A percentile compares a stretch with the other conserved stretches of the same genome.
These are phyloP conservation scores for Calameuta idolon DNA, from an alignment of 2,888 invertebrate genomes.

Conservation along the genomic window DNA sequence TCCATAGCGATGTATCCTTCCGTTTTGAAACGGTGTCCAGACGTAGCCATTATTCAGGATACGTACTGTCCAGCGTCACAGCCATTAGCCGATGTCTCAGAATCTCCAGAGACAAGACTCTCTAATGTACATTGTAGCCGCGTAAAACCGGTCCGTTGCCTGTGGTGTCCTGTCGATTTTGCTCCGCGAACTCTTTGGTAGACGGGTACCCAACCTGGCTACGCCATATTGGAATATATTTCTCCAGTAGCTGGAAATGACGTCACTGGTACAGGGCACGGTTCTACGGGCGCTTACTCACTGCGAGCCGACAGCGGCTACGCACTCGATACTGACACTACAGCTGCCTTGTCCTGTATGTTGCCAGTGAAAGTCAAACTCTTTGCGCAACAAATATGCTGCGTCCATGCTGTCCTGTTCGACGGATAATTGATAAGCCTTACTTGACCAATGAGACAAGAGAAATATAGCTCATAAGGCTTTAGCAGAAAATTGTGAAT, in stretches of 20 bases:
- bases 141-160: constrained; percentile 42
- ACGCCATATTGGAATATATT: constrained; percentile 33
- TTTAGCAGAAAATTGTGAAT: background rate
- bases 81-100: background rate
- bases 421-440: background rate
- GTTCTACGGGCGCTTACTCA: constrained; percentile 38
- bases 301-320: constrained; percentile 7
- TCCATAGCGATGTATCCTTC: background rate
- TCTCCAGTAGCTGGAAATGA: constrained; percentile 36
- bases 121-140: background rate
- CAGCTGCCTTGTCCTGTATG: background rate
- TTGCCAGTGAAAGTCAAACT: constrained; percentile 59
- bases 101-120: background rate
- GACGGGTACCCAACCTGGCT: constrained; percentile 17
- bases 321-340: background rate
- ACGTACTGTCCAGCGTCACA: background rate
- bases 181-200: constrained; percentile 26
- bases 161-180: constrained; percentile 47
- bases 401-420: constrained; percentile 54
- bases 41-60: background rate
- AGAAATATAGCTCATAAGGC: background rate
- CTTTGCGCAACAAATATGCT: constrained; percentile 57
- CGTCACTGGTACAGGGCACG: constrained; percentile 55
- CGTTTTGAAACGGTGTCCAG: background rate
- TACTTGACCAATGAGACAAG: background rate